Conservation (phyloP, 2,113 vertebrate species). For the Lepus americanus region DNA sequence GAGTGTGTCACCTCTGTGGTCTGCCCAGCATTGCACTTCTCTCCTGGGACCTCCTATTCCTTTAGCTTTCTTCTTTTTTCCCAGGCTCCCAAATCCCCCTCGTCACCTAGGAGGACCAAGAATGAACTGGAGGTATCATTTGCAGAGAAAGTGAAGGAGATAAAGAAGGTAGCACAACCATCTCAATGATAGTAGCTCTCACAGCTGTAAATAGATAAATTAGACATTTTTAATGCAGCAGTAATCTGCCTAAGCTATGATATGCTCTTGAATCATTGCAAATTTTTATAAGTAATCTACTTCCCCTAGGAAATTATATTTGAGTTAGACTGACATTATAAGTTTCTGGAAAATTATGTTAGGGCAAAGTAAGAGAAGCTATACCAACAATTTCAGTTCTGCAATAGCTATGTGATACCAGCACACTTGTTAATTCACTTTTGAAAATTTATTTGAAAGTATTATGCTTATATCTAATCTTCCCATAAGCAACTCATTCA, state of each 20-base stretch:
- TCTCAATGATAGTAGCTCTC: constrained; percentile 48
- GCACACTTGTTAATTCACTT: constrained; percentile 62
- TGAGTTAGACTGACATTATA: constrained; percentile 28
- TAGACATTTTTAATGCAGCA: not conserved
- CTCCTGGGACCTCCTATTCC: constrained; percentile 3
- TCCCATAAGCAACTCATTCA: not conserved
- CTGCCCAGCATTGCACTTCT: not conserved
- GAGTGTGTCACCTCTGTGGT: not conserved
- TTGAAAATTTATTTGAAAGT: constrained; percentile 57
- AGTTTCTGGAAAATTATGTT: constrained; percentile 59
- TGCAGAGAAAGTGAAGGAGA: constrained; percentile 60
- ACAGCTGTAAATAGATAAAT: constrained; percentile 1
- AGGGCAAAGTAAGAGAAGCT: constrained; percentile 50
- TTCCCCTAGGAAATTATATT: constrained; percentile 28
- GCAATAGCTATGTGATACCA: constrained; percentile 34
- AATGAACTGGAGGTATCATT: constrained; percentile 39
- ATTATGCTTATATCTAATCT: constrained; percentile 31
- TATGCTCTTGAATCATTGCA: not conserved
- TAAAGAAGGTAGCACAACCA: constrained; percentile 33
- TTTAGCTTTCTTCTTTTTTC: constrained; percentile 59
- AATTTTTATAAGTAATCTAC: constrained; percentile 40
- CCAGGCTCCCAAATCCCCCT: constrained; percentile 52
- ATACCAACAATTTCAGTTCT: constrained; percentile 7
- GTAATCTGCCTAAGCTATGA: not conserved
- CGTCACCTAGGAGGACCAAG: constrained; percentile 32